Conservation (phyloP, 2,113 vertebrate species). For the Enhydra lutris region DNA sequence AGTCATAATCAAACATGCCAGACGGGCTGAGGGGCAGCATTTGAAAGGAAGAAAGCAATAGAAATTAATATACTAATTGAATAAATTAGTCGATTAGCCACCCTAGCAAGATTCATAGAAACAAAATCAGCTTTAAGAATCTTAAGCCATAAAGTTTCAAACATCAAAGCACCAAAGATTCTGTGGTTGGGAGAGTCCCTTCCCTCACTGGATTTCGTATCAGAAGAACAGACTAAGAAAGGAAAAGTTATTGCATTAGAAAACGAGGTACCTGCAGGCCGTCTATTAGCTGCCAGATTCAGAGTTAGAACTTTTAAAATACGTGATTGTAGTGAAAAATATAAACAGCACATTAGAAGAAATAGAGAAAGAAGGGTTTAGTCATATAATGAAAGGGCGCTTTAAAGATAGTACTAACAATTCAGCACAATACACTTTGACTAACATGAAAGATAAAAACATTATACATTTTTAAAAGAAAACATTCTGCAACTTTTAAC, state of each 20-base stretch:
- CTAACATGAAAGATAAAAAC: conserved; percentile 35
- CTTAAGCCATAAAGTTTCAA: conserved; percentile 54
- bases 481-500: conserved; percentile 37
- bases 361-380: conserved; percentile 51
- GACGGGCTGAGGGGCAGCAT: conserved; percentile 97
- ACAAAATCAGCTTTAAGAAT: conserved; percentile 72
- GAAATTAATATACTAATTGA: conserved; percentile 93
- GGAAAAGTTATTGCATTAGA: conserved; percentile 36
- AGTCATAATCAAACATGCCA: conserved; percentile 99
- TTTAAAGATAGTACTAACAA: conserved; percentile 41
- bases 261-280: neutral
- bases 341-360: conserved; percentile 58
- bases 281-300: conserved; percentile 51
- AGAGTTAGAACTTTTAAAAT: conserved; percentile 34
- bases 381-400: conserved; percentile 29
- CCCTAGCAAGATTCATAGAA: conserved; percentile 80
- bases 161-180: conserved; percentile 57
- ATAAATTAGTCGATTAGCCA: conserved; percentile 87
- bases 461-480: conserved; percentile 18
- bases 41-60: conserved; percentile 96
- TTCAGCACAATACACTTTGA: neutral
- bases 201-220: conserved; percentile 43
- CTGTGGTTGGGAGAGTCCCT: conserved; percentile 58
- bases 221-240: neutral
- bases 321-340: conserved; percentile 44